phyloP scores from a whole-genome alignment of 2,797 vertebrate genomes.

The Xiphorhynchus erythropygius region DNA sequence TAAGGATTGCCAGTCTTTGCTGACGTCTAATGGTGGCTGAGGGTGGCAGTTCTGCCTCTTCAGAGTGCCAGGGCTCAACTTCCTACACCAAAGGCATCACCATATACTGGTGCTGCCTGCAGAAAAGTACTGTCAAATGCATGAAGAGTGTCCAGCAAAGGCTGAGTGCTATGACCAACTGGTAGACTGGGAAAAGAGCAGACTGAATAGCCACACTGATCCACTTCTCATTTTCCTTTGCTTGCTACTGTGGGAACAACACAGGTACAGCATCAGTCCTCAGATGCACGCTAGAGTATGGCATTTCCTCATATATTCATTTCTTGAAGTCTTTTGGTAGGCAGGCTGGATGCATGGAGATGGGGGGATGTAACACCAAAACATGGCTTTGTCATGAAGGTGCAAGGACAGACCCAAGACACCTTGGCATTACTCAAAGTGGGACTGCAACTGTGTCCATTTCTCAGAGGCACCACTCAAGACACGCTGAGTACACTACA shows the following conservation, averaged over 20 bases:
- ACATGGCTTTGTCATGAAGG: not conserved
- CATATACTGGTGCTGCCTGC: fast-evolving
- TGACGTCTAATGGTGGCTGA: not conserved
- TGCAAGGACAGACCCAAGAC: not conserved
- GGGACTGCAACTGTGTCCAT: not conserved
- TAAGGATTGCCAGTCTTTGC: not conserved
- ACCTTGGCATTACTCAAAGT: not conserved
- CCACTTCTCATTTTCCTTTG: not conserved
- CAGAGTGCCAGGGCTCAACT: not conserved
- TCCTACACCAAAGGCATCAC: not conserved
- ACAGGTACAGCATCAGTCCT: not conserved
- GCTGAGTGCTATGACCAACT: fast-evolving
- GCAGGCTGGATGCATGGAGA: not conserved
- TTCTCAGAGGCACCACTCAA: not conserved
- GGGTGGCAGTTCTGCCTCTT: not conserved
- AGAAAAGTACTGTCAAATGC: not conserved
- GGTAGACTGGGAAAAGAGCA: not conserved
- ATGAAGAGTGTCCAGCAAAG: not conserved
- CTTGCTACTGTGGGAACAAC: not conserved
- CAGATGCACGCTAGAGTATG: not conserved
- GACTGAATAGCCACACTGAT: not conserved
- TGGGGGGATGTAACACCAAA: not conserved
- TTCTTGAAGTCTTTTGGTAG: not conserved
- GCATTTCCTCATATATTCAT: not conserved
- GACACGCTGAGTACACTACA: not conserved